phyloP scores from a whole-genome alignment of 2,113 vertebrate species.

The Myodes glareolus region DNA sequence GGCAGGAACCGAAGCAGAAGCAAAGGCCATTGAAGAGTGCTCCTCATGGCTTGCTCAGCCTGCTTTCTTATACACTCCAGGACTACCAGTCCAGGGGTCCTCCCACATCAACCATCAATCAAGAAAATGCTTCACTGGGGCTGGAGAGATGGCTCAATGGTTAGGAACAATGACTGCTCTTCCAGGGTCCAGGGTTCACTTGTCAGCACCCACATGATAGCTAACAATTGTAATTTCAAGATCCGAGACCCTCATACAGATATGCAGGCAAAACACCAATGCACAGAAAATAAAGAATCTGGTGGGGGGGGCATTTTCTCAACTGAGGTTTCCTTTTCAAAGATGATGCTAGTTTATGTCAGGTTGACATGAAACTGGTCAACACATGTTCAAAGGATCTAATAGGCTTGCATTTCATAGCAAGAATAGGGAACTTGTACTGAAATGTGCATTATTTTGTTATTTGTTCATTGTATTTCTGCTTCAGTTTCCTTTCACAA shows the following conservation, averaged over 20 bases:
- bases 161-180: background rate
- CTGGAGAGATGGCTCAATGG: background rate
- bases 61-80: background rate
- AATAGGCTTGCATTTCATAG: background rate
- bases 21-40: background rate
- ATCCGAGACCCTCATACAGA: background rate
- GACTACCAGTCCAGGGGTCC: background rate
- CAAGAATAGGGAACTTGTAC: background rate
- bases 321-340: background rate
- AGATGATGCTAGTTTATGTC: background rate
- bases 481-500: background rate
- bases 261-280: background rate
- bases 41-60: background rate
- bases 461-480: background rate
- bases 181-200: background rate
- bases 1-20: background rate
- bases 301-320: background rate
- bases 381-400: background rate
- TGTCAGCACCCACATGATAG: background rate
- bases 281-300: background rate
- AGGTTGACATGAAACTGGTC: background rate
- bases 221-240: background rate
- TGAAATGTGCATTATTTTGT: background rate
- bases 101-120: background rate
- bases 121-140: background rate